Conservation (phyloP, 2,888 invertebrate genomes). For the Scaptomyza caliginosa region DNA sequence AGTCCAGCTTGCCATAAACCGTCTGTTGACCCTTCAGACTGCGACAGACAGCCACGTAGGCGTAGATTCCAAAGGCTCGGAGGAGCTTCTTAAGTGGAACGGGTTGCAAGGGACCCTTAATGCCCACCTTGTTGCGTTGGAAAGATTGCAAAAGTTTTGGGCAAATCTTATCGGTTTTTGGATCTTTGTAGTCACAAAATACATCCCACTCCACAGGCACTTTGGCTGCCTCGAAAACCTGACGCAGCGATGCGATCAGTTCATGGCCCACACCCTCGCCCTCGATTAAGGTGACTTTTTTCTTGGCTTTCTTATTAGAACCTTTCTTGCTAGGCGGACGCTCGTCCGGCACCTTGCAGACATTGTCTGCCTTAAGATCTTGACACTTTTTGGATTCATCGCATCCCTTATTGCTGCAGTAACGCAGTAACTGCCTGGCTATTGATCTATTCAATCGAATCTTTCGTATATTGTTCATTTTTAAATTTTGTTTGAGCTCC, state of each 20-base stretch:
- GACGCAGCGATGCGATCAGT: conserved; percentile 92
- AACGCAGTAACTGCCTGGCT: conserved; percentile 9
- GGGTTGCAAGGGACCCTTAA: conserved; percentile 85
- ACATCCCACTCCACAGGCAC: conserved; percentile 98
- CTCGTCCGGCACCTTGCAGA: neutral
- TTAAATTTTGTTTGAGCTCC: conserved; percentile 35
- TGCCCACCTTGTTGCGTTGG: conserved; percentile 90
- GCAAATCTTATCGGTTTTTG: conserved; percentile 90
- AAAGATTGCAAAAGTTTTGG: conserved; percentile 92
- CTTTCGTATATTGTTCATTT: conserved; percentile 45
- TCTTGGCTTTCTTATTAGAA: neutral
- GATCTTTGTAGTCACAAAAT: conserved; percentile 93
- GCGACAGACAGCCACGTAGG: conserved; percentile 97
- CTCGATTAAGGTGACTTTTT: conserved; percentile 92
- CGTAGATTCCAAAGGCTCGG: conserved; percentile 91
- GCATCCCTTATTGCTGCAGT: conserved; percentile 6
- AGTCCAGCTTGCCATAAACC: conserved; percentile 94
- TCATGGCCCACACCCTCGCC: conserved; percentile 99
- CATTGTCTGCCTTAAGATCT: neutral
- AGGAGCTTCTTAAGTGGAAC: conserved; percentile 86
- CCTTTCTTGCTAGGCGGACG: neutral
- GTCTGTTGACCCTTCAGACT: conserved; percentile 94
- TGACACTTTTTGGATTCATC: conserved; percentile 22
- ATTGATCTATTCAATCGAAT: neutral
- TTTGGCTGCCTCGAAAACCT: conserved; percentile 92